Conservation (phyloP, 2,888 invertebrate species). For the Odontomyia ornata region DNA sequence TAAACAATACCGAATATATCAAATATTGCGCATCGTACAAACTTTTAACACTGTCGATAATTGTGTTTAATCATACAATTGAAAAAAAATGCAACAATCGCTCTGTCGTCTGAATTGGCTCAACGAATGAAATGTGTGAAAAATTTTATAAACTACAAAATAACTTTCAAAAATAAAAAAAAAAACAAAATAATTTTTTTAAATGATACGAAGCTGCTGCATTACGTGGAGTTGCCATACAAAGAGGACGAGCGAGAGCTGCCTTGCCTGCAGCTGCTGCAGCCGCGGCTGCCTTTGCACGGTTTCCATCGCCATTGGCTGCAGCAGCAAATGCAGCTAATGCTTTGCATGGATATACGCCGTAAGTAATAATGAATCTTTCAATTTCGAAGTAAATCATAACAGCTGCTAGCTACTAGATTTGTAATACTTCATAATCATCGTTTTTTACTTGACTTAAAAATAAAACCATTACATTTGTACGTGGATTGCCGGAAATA, state of each 20-base stretch:
- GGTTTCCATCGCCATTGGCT: slow-evolving; percentile 68
- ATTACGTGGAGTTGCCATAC: slow-evolving; percentile 84
- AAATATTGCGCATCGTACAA: slow-evolving; percentile 18
- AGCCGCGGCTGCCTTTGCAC: slow-evolving; percentile 76
- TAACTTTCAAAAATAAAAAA: slow-evolving; percentile 20
- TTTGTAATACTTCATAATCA: no score
- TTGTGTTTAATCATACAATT: slow-evolving; percentile 15
- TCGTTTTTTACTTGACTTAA: no score
- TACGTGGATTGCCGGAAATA: no score
- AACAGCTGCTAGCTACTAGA: no score
- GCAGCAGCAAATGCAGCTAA: slow-evolving; percentile 77
- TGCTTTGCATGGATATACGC: slow-evolving; percentile 89
- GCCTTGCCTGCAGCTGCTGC: slow-evolving; percentile 74
- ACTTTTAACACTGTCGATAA: slow-evolving; percentile 36
- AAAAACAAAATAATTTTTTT: slow-evolving; percentile 43
- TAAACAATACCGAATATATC: slow-evolving; percentile 2
- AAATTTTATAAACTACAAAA: slow-evolving; percentile 36
- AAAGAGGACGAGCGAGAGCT: slow-evolving; percentile 76
- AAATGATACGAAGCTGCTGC: slow-evolving; percentile 71
- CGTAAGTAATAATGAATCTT: slow-evolving; percentile 74
- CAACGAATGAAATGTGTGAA: slow-evolving; percentile 34
- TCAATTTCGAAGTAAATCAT: neutral
- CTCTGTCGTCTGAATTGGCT: slow-evolving; percentile 48
- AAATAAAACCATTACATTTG: no score
- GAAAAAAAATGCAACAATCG: slow-evolving; percentile 48